Evolutionary conservation across 2,888 invertebrate species (phyloP).

Genomic region (Chelonus formosanus): DNA sequence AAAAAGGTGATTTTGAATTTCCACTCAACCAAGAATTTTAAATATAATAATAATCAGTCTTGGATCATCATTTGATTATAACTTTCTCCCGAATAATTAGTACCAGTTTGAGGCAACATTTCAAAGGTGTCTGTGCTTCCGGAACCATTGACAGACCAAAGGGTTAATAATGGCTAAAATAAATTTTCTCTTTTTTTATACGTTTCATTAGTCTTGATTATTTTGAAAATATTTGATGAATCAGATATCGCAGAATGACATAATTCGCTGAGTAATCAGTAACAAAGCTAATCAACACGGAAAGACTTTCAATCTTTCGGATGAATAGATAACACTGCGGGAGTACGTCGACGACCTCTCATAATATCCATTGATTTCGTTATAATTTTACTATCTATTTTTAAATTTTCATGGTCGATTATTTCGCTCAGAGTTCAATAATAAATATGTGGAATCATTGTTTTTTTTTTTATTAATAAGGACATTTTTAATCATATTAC

Average conservation of each 20-base stretch:
- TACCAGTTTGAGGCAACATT: constrained; percentile 12
- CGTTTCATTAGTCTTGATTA: neutral
- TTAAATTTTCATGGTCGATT: neutral
- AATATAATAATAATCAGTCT: no score
- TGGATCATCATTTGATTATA: constrained; percentile 14
- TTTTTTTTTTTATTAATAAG: no score
- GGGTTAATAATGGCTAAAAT: no score
- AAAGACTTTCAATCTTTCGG: constrained; percentile 3
- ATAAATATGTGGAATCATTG: neutral
- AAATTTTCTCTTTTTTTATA: neutral
- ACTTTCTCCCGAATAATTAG: constrained; percentile 34
- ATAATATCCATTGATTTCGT: constrained; percentile 5
- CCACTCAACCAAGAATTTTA: no score
- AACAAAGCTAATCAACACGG: constrained; percentile 2
- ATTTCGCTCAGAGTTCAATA: neutral
- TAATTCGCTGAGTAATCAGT: constrained; percentile 14
- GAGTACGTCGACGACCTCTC: neutral
- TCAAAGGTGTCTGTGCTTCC: neutral
- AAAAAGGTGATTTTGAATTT: no score
- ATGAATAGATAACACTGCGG: neutral
- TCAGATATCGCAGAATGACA: constrained; percentile 4
- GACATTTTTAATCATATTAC: no score
- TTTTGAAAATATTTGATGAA: neutral
- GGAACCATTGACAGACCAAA: no score
- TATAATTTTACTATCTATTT: constrained; percentile 13